phyloP scores from a whole-genome alignment of 2,113 vertebrate species.

The Scomber colias region DNA sequence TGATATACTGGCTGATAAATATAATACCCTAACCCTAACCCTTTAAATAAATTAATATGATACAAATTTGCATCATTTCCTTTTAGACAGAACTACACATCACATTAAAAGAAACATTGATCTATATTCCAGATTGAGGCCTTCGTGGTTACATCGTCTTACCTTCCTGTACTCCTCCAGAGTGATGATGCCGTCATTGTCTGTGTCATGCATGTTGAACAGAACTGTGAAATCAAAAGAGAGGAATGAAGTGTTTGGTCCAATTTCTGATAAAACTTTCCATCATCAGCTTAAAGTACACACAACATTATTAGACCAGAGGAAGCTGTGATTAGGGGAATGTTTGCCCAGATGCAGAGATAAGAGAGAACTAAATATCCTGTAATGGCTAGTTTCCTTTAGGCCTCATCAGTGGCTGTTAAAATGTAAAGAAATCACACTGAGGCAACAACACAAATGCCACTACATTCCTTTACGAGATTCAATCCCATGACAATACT shows the following conservation, averaged over 20 bases:
- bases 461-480: background rate
- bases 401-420: background rate
- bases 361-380: background rate
- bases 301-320: background rate
- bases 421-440: conserved; percentile 1
- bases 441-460: background rate
- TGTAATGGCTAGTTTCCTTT: background rate
- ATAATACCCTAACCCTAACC: no score
- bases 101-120: no score
- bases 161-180: conserved; percentile 94
- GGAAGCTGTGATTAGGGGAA: conserved; percentile 23
- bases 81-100: no score
- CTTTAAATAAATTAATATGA: background rate
- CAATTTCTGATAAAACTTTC: conserved; percentile 9
- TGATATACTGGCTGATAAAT: background rate
- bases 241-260: background rate
- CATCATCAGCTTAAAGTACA: background rate
- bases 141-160: conserved; percentile 49
- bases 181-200: conserved; percentile 93
- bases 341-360: conserved; percentile 16
- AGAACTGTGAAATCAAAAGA: conserved; percentile 85
- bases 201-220: conserved; percentile 97
- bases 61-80: no score
- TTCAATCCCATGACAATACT: background rate
- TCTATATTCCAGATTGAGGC: no score